These are phyloP conservation scores for Eulemur albifrons DNA, from an alignment of 2,797 vertebrate genomes.

Conservation along the genomic window DNA sequence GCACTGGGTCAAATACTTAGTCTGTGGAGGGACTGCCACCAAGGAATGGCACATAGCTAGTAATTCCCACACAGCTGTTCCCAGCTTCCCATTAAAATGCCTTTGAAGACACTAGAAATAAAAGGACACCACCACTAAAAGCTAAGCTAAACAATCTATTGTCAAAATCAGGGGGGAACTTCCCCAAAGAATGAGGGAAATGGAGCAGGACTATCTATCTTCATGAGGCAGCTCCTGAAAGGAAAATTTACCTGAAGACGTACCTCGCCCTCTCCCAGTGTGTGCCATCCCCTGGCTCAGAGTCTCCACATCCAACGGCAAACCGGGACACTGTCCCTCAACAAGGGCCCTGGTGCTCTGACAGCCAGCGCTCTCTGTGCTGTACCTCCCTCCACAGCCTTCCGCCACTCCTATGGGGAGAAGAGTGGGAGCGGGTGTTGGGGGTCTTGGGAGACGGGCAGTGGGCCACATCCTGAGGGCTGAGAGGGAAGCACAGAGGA, in stretches of 20 bases:
- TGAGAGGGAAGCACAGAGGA: too few relatives aligned
- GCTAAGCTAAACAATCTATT: background rate
- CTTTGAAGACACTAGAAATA: background rate
- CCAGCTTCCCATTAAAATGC: background rate
- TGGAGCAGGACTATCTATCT: background rate
- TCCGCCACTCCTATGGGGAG: background rate
- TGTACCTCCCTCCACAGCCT: background rate
- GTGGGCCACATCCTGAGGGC: background rate
- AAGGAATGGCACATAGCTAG: background rate
- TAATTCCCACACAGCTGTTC: background rate
- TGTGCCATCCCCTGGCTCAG: background rate
- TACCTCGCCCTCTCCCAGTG: background rate
- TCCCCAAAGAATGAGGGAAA: background rate
- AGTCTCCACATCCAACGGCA: background rate
- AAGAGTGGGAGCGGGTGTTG: too few relatives aligned
- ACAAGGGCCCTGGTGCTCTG: background rate
- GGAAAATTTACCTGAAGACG: background rate
- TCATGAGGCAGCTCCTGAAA: too few relatives aligned
- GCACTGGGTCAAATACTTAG: background rate
- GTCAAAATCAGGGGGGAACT: too few relatives aligned
- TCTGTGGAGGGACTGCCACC: background rate
- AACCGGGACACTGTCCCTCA: background rate
- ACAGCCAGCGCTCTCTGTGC: background rate
- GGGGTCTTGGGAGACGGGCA: background rate
- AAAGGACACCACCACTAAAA: background rate